Evolutionary conservation across 2,888 invertebrate species (phyloP).

Genomic region (Lydus trimaculatus): DNA sequence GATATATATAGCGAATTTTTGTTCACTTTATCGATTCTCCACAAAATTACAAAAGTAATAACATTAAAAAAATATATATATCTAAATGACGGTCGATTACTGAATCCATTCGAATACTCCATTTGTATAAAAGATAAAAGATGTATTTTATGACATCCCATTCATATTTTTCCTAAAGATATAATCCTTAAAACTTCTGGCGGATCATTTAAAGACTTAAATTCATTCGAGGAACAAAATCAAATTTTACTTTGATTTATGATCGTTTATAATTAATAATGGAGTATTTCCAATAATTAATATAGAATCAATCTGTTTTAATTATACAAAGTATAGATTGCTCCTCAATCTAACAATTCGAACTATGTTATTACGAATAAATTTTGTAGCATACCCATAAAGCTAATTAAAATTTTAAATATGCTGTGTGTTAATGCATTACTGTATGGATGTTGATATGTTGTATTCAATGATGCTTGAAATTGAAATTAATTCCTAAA

Average conservation of each 20-base stretch:
- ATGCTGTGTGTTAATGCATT: neutral
- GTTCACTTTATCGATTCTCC: neutral
- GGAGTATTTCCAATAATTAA: no score
- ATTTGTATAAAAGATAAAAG: neutral
- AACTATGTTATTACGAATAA: neutral
- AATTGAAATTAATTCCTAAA: no score
- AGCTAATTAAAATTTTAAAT: neutral
- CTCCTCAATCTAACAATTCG: no score
- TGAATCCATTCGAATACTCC: neutral
- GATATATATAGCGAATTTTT: neutral
- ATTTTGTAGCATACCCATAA: neutral
- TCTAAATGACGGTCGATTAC: neutral
- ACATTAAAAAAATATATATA: neutral
- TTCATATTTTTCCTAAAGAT: neutral
- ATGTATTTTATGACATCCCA: constrained; percentile 5
- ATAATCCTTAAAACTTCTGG: neutral
- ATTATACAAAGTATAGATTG: neutral
- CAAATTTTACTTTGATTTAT: neutral
- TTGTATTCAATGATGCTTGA: no score
- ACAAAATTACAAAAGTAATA: neutral
- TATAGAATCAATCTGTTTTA: neutral
- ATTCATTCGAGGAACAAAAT: neutral
- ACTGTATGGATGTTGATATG: no score
- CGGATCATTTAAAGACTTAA: neutral
- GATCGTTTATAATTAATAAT: neutral